phyloP scores from a whole-genome alignment of 2,797 vertebrate species.

The Sebastes trivittatus region DNA sequence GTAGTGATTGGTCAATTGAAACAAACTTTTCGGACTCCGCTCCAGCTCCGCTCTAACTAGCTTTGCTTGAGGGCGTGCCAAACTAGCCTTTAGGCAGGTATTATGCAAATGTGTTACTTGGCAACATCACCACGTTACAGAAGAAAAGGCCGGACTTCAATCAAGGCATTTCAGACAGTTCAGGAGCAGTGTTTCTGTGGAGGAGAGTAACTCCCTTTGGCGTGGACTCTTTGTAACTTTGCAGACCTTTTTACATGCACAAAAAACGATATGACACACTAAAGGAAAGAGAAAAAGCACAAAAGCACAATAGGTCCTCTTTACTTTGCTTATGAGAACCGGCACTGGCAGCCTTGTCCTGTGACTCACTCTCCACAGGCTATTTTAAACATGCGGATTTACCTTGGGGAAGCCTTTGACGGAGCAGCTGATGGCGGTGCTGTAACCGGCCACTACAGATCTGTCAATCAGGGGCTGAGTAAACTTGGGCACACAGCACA shows the following conservation, averaged over 20 bases:
- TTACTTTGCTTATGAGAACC: constrained; percentile 1
- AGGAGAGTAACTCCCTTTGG: too few species aligned
- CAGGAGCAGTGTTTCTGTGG: too few species aligned
- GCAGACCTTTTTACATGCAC: background rate
- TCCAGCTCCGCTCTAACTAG: too few species aligned
- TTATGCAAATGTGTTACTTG: too few species aligned
- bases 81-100: too few species aligned
- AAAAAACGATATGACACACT: background rate
- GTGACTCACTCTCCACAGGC: constrained; percentile 2
- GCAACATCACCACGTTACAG: too few species aligned
- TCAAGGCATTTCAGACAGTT: too few species aligned
- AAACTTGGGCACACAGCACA: constrained; percentile 85
- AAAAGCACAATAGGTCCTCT: background rate
- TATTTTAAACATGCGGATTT: constrained; percentile 22
- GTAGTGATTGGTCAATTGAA: too few species aligned
- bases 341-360: constrained; percentile 3
- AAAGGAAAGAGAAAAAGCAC: background rate
- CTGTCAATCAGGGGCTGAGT: constrained; percentile 88
- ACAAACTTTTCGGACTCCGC: too few species aligned
- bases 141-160: too few species aligned
- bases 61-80: too few species aligned
- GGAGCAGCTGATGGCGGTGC: constrained; percentile 88
- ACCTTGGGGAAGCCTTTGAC: constrained; percentile 90
- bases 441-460: constrained; percentile 87
- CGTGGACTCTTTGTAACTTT: background rate